Percentiles rank a stretch among this genome's conserved stretches.
Evolutionary conservation across 2,797 vertebrate genomes (phyloP).

Genomic region (Vespertilio murinus): DNA sequence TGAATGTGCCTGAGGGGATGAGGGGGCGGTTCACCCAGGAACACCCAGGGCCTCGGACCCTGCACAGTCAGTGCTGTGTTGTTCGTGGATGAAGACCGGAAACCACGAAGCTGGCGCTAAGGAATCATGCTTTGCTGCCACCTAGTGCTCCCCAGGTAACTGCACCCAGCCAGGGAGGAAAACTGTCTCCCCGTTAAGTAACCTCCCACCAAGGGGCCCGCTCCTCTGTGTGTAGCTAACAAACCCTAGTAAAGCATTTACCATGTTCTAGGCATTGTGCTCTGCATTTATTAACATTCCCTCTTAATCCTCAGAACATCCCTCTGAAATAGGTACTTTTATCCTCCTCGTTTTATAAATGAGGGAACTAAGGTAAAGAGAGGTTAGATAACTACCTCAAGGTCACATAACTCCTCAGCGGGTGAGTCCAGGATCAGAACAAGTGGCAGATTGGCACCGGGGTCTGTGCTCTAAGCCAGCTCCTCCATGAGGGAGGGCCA

Average conservation of each 20-base stretch:
- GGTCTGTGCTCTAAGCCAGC: not conserved
- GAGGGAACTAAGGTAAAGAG: not conserved
- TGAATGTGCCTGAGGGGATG: not conserved
- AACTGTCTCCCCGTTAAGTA: not conserved
- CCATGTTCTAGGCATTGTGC: not conserved
- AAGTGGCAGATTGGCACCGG: not conserved
- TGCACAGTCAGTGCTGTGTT: not conserved
- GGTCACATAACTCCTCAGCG: not conserved
- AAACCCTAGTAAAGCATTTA: not conserved
- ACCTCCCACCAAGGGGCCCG: not conserved
- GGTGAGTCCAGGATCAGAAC: not conserved
- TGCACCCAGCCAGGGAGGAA: not conserved
- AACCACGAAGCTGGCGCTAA: not conserved
- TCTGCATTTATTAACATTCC: not conserved
- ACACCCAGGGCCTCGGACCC: too few species aligned
- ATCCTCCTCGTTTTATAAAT: not conserved
- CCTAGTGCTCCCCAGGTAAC: constrained; percentile 34
- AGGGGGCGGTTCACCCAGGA: not conserved
- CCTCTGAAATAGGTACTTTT: not conserved
- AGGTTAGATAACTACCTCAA: not conserved
- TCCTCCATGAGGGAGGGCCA: not conserved
- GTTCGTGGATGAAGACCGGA: rapidly evolving
- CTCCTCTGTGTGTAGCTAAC: not conserved
- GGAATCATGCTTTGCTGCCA: constrained; percentile 54
- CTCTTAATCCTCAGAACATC: not conserved